These are phyloP conservation scores for Penaeus japonicus DNA, from an alignment of 1,140 invertebrate genomes.

Conservation along the genomic window DNA sequence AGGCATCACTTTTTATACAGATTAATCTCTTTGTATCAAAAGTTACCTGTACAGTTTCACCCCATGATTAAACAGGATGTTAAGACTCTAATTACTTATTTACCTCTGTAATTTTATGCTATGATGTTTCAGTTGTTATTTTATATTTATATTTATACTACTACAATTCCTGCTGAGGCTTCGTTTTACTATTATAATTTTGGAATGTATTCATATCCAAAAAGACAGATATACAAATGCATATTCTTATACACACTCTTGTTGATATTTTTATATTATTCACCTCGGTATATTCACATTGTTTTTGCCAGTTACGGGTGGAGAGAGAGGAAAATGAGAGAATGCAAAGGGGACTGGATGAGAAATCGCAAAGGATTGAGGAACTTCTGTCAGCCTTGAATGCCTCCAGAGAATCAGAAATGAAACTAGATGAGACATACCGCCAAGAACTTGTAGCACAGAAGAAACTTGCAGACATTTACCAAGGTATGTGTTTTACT, in stretches of 20 bases:
- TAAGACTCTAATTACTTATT: too few relatives aligned
- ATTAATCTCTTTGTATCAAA: too few relatives aligned
- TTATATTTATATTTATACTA: too few relatives aligned
- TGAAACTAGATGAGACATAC: constrained; percentile 36
- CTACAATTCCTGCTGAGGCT: too few relatives aligned
- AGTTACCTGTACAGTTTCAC: too few relatives aligned
- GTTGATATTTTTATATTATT: neutral
- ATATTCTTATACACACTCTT: neutral
- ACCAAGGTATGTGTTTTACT: constrained; percentile 33
- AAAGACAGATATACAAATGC: neutral
- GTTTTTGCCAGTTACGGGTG: constrained; percentile 13
- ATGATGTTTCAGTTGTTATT: too few relatives aligned
- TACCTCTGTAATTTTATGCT: too few relatives aligned
- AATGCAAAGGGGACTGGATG: constrained; percentile 20
- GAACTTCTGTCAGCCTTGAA: constrained; percentile 31
- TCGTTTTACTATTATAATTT: too few relatives aligned
- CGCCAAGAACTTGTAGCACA: constrained; percentile 36
- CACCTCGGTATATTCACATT: neutral
- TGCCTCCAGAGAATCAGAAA: constrained; percentile 26
- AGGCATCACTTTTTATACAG: too few relatives aligned
- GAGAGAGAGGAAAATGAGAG: constrained; percentile 25
- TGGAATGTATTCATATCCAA: too few relatives aligned
- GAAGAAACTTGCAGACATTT: constrained; percentile 38
- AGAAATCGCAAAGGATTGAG: constrained; percentile 25
- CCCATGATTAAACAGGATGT: too few relatives aligned